phyloP scores from a whole-genome alignment of 2,113 vertebrate species.

The Tyto alba region DNA sequence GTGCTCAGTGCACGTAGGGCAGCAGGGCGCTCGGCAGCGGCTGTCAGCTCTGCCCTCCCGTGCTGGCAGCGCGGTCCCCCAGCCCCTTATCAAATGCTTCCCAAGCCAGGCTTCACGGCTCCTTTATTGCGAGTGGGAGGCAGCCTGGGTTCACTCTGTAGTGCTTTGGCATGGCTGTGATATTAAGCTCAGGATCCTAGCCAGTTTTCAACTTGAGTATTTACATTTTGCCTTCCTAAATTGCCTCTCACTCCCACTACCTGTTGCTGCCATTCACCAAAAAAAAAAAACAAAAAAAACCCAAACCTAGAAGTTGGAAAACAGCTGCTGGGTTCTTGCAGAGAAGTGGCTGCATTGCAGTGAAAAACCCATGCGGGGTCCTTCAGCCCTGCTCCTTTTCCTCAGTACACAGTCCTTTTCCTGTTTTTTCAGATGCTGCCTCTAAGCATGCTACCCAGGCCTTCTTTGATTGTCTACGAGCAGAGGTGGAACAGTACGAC shows the following conservation, averaged over 20 bases:
- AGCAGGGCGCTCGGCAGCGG: not conserved
- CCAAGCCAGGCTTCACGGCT: not conserved
- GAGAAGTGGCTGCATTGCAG: not conserved
- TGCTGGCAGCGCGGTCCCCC: accelerated
- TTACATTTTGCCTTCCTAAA: constrained; percentile 2
- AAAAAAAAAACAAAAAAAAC: not conserved
- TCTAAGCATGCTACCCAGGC: constrained; percentile 96
- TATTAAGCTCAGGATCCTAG: not conserved
- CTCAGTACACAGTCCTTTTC: not conserved
- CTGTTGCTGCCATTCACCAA: constrained; percentile 11
- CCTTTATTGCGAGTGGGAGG: not conserved
- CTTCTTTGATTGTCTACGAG: constrained; percentile 93
- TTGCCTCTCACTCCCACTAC: not conserved
- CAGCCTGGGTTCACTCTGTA: not conserved
- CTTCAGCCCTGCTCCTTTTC: not conserved
- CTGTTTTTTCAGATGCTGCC: constrained; percentile 81
- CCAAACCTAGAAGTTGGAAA: not conserved
- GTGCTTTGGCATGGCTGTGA: not conserved
- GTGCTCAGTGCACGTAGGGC: accelerated
- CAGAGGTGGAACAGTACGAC: constrained; percentile 80
- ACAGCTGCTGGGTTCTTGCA: not conserved
- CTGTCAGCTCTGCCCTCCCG: not conserved
- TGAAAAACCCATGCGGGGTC: not conserved
- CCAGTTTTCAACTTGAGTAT: not conserved
- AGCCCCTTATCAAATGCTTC: not conserved